phyloP scores from a whole-genome alignment of 2,113 vertebrate genomes.

The Jaculus jaculus region DNA sequence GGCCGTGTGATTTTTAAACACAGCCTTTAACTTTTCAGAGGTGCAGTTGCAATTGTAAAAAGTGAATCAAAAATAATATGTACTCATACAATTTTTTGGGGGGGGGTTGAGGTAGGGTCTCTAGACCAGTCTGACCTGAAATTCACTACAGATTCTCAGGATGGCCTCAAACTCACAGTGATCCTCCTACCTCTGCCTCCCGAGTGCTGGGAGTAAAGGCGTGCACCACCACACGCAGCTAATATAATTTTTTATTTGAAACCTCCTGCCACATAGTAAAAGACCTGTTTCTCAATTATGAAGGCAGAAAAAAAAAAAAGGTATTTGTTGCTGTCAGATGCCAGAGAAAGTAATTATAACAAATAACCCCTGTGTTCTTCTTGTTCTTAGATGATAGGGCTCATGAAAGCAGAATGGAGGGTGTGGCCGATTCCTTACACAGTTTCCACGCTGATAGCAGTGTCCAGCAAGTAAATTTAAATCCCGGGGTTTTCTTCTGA shows the following conservation, averaged over 20 bases:
- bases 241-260: neutral
- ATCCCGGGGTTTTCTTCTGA: neutral
- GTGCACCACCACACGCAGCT: too few species aligned
- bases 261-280: neutral
- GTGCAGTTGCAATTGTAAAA: neutral
- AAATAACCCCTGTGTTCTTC: neutral
- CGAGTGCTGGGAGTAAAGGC: too few species aligned
- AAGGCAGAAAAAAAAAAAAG: neutral
- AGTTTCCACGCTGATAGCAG: neutral
- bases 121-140: too few species aligned
- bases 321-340: neutral
- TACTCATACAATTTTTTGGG: neutral
- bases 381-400: neutral
- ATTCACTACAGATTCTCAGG: too few species aligned
- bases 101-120: too few species aligned
- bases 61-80: neutral
- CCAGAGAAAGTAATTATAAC: slow-evolving; percentile 8
- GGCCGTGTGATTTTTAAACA: neutral
- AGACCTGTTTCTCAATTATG: neutral
- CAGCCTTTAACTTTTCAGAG: neutral
- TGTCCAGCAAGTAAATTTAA: neutral
- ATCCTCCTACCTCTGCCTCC: too few species aligned
- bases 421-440: neutral
- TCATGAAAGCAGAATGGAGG: neutral
- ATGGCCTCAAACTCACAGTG: too few species aligned